Base-by-base conservation (phyloP, 1,140 invertebrate species). In the Callitettix versicolor region DNA sequence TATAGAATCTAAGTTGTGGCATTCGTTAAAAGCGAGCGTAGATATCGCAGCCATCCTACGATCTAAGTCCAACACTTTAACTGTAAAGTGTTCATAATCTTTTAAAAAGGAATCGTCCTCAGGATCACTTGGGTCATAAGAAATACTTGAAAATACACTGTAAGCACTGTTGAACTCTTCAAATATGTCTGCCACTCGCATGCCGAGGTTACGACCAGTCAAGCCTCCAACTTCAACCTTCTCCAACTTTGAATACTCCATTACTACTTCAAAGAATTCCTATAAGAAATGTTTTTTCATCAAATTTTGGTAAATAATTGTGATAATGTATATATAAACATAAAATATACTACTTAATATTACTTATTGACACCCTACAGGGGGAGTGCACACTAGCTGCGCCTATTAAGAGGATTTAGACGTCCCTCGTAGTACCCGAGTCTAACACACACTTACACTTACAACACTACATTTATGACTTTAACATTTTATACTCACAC, bases 201-300 rank as follows among this genome's bases (percentile, higher is more conserved):
- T 63, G 65, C 72, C 73, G 14, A 90, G 71, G 42, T 71, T 75
- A 64, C 82, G 81, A 15, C 87, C 86, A 67, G 84, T 79, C 14
- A 88, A 72, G 1, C 89, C 87, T 48, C 81, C 83, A 57, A 92
- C 79, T 71, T 93, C 90, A 7, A 92, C 77, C 68, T 87, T 89
- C 69, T 93, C 91, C 47, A 94, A 67, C 66, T 91, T 91, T n/a
- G 84, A 67, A 64, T 91, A 91, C 67, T 93, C 89, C 4, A 81
- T 69, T 0, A 81, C 80, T 0, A 81, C 80, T 40, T 83, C 77
- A 57, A 91, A 79, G 60, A 92, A 76, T 3, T 73, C 65, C 75
- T 89, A 69, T 9, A 80, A 73, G n/a, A n/a, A n/a, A n/a, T n/a
- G n/a, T n/a, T n/a, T n/a, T n/a, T n/a, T n/a, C n/a, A n/a, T n/a